These are phyloP conservation scores for Archips xylosteana DNA, from an alignment of 2,888 invertebrate genomes.

Conservation along the genomic window DNA sequence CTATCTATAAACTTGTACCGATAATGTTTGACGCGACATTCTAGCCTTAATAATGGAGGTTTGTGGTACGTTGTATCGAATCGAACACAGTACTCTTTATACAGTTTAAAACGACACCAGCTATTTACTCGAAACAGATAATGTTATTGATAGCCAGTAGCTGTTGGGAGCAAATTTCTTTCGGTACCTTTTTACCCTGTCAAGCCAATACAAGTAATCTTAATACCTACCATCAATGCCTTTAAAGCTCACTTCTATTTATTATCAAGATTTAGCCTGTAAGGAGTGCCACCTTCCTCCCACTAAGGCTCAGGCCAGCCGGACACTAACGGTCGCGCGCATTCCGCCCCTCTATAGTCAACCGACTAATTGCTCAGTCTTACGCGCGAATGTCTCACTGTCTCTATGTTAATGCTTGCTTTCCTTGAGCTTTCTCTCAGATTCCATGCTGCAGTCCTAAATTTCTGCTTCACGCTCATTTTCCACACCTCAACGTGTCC, in stretches of 20 bases:
- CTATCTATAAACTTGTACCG: conserved; percentile 60
- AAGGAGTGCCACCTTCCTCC: conserved; percentile 59
- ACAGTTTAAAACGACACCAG: not conserved
- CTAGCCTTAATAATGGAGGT: conserved; percentile 60
- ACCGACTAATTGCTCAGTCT: conserved; percentile 75
- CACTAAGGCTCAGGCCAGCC: conserved; percentile 67
- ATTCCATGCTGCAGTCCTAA: conserved; percentile 37
- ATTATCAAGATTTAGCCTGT: conserved; percentile 39
- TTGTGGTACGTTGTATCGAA: conserved; percentile 52
- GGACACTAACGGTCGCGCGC: conserved; percentile 81
- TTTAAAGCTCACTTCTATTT: conserved; percentile 12
- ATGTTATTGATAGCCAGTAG: not conserved
- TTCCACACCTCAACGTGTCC: conserved; percentile 18
- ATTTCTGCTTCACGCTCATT: conserved; percentile 31
- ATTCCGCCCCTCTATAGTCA: conserved; percentile 64
- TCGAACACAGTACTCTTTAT: conserved; percentile 46
- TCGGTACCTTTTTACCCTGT: not conserved
- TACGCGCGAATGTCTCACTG: conserved; percentile 50
- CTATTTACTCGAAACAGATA: conserved; percentile 1
- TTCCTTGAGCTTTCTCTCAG: conserved; percentile 43
- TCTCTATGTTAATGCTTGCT: conserved; percentile 43
- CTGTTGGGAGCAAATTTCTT: not conserved
- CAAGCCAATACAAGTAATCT: conserved; percentile 21
- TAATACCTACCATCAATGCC: conserved; percentile 25
- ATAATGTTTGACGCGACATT: conserved; percentile 57